Evolutionary conservation across 2,888 invertebrate genomes (phyloP).

Genomic region (Acrobasis suavella): DNA sequence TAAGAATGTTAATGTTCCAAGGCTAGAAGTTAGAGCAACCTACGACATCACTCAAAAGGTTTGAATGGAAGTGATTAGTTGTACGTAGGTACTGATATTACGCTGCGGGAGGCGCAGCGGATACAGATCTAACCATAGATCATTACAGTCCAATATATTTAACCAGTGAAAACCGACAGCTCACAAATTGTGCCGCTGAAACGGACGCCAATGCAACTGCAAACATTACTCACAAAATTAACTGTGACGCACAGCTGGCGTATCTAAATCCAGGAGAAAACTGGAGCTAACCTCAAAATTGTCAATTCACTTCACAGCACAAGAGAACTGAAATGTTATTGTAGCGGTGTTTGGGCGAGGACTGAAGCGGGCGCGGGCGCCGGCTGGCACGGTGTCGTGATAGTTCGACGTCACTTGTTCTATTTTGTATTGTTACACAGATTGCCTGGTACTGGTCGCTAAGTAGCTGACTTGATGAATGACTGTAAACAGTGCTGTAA

Average conservation of each 20-base stretch:
- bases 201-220: constrained; percentile 32
- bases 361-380: constrained; percentile 51
- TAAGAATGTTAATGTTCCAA: no score
- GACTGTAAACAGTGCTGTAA: background rate
- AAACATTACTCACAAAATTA: constrained; percentile 28
- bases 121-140: background rate
- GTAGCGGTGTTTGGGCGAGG: constrained; percentile 58
- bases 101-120: background rate
- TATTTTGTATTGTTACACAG: constrained; percentile 33
- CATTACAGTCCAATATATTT: background rate
- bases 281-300: constrained; percentile 28
- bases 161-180: background rate
- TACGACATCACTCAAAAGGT: no score
- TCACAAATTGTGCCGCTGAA: constrained; percentile 7
- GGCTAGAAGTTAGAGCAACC: no score
- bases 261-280: constrained; percentile 24
- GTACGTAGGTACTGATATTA: background rate
- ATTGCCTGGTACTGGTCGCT: constrained; percentile 22
- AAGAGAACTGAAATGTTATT: constrained; percentile 53
- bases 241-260: constrained; percentile 34
- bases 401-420: constrained; percentile 47
- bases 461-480: constrained; percentile 6
- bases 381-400: constrained; percentile 60
- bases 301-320: constrained; percentile 31
- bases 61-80: no score